Conservation (phyloP, 64 coral and sea anemone genomes). For the Montipora foliosa region DNA sequence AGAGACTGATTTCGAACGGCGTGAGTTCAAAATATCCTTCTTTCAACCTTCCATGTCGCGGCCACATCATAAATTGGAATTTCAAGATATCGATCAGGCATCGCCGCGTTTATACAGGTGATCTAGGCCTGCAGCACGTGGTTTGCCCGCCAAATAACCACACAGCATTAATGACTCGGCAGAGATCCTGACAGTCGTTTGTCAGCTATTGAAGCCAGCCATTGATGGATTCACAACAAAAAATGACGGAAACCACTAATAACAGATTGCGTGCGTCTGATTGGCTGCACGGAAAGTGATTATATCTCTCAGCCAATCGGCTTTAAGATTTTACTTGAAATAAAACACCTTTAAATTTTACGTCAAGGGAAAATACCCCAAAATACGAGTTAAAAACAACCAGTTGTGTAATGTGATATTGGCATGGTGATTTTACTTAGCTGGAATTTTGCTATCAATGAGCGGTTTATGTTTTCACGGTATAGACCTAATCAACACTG, state of each 20-base stretch:
- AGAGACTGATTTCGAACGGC: neutral
- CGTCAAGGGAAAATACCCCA: slow-evolving; percentile 11
- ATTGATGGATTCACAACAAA: slow-evolving; percentile 3
- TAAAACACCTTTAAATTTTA: neutral
- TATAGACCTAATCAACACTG: neutral
- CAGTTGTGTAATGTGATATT: neutral
- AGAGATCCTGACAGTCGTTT: neutral
- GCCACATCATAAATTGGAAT: slow-evolving; percentile 30
- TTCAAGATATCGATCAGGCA: slow-evolving; percentile 30
- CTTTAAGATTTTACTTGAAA: neutral
- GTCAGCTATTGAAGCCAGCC: slow-evolving; percentile 22
- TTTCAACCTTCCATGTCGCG: slow-evolving; percentile 3
- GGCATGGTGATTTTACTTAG: neutral
- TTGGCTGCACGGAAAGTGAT: slow-evolving; percentile 6
- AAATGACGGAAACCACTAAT: neutral
- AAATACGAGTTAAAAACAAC: slow-evolving; percentile 3
- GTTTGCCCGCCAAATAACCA: slow-evolving; percentile 25
- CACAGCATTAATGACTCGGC: neutral
- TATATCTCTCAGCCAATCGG: neutral
- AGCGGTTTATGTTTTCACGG: neutral
- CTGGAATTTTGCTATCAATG: neutral
- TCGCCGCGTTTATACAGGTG: slow-evolving; percentile 53
- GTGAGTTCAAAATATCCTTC: neutral
- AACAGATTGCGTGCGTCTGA: neutral
- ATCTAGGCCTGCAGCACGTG: slow-evolving; percentile 43